Evolutionary conservation across 2,797 vertebrate species (phyloP), one percentile per base, ranked within the genome.

Genomic region (Vultur gryphus): DNA sequence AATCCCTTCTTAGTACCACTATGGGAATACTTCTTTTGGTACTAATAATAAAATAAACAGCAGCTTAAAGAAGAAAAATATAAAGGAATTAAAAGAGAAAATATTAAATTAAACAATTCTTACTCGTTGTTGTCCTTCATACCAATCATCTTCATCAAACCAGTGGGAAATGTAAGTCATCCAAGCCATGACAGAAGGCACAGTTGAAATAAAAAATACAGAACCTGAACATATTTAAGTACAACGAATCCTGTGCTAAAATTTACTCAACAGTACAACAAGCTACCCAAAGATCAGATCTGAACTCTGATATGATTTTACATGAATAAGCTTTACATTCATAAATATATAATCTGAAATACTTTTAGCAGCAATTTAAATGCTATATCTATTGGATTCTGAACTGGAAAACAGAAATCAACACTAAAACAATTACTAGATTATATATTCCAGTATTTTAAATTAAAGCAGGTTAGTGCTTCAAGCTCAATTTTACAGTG

Each of bases 61-160:
- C 28, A 84, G 11, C 37, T 62, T 66, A 70, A 85, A 89, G n/a
- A 61, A 95, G 55, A 70, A 93, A 92, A 95, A 88, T 79, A 81
- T 21, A 93, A 70, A 85, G 52, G 21, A 43, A 73, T 4, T 76
- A 89, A 84, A 97, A 49, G 83, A 90, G 37, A 92, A 92, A 96
- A 91, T 81, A 65, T 71, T 87, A 96, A 90, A 94, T 93, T 92
- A 85, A 97, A 84, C 13, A 92, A 54, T 93, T 97, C 98, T 98
- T 98, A 98, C 98, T 98, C 92, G 95, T 98, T 97, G 97, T 57
- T 98, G 98, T 98, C 97, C 98, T 98, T 98, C 98, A 97, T 98
- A 98, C 98, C 98, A 98, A 97, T 98, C 97, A 90, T 98, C 98
- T 98, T 98, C 98, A 87, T 98, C 97, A 98, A 98, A 98, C 98